Evolutionary conservation across 2,113 vertebrate species (phyloP).

Genomic region (Ptychochromis oligacanthus): DNA sequence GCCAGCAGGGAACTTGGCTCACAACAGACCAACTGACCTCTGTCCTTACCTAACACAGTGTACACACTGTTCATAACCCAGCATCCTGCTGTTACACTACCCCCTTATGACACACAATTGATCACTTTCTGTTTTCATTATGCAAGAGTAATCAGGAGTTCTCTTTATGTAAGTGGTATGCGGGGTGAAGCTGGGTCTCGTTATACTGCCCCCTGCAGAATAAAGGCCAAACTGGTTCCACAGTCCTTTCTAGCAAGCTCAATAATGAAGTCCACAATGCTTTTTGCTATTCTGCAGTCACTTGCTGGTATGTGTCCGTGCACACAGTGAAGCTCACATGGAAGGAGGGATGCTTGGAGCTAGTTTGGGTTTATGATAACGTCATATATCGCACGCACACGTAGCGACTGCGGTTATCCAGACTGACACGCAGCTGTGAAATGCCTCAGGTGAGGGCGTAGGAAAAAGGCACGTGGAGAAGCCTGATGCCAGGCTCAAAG

Average conservation of each 20-base stretch:
- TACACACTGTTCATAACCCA: conserved; percentile 12
- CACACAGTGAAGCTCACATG: conserved; percentile 24
- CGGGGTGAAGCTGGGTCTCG: neutral
- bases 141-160: conserved; percentile 35
- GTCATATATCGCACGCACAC: neutral
- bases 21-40: conserved; percentile 27
- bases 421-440: conserved; percentile 56
- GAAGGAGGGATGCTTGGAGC: conserved; percentile 14
- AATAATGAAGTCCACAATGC: neutral
- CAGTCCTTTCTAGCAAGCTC: neutral
- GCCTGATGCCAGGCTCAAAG: neutral
- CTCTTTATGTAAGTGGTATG: conserved; percentile 52
- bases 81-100: conserved; percentile 7
- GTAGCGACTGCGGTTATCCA: neutral
- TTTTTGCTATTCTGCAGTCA: neutral
- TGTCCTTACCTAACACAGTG: conserved; percentile 7
- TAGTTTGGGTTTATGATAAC: neutral
- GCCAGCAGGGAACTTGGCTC: neutral
- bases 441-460: conserved; percentile 33
- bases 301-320: neutral
- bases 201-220: neutral
- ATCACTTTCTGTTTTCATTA: conserved; percentile 63
- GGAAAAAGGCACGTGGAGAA: conserved; percentile 31
- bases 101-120: conserved; percentile 45
- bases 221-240: neutral